Conservation (phyloP, 37 sponge, comb jelly and placozoan species). For the Theonella swinhoei region DNA sequence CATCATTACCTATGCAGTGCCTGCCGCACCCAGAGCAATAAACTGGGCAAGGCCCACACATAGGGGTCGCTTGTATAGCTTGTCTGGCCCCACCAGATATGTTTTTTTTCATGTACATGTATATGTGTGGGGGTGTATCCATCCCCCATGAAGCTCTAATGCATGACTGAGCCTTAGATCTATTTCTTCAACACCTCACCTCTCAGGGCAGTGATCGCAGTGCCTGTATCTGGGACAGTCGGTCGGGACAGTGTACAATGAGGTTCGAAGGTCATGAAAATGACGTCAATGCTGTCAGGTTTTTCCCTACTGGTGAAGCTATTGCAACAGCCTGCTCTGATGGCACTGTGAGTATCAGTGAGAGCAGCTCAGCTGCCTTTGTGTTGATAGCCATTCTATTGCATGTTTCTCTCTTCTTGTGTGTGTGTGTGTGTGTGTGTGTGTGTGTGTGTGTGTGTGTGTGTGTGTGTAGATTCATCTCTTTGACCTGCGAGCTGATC, state of each 20-base stretch:
- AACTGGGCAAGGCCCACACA: too few relatives aligned
- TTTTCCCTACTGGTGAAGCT: conserved; percentile 83
- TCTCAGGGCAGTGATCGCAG: conserved; percentile 73
- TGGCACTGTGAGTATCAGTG: conserved; percentile 73
- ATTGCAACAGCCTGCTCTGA: conserved; percentile 75
- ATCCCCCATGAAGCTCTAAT: too few relatives aligned
- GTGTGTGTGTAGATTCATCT: conserved; percentile 59
- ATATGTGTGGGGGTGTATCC: too few relatives aligned
- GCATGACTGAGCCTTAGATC: too few relatives aligned
- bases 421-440: background rate
- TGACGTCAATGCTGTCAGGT: conserved; percentile 68
- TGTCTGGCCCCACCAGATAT: too few relatives aligned
- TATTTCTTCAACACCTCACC: too few relatives aligned
- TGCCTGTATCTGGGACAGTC: conserved; percentile 76
- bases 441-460: background rate
- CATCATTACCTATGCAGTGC: too few relatives aligned
- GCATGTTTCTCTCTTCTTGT: too few relatives aligned
- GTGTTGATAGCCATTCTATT: background rate
- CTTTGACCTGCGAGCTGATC: conserved; percentile 87
- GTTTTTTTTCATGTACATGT: too few relatives aligned
- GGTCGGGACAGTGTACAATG: conserved; percentile 74
- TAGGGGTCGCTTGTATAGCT: too few relatives aligned
- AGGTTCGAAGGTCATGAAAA: conserved; percentile 65
- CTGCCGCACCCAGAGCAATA: too few relatives aligned
- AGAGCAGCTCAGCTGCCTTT: background rate